Percentiles rank a stretch among this genome's conserved stretches.
These are phyloP conservation scores for Vombatus ursinus DNA, from an alignment of 2,113 vertebrate genomes.

Conservation along the genomic window DNA sequence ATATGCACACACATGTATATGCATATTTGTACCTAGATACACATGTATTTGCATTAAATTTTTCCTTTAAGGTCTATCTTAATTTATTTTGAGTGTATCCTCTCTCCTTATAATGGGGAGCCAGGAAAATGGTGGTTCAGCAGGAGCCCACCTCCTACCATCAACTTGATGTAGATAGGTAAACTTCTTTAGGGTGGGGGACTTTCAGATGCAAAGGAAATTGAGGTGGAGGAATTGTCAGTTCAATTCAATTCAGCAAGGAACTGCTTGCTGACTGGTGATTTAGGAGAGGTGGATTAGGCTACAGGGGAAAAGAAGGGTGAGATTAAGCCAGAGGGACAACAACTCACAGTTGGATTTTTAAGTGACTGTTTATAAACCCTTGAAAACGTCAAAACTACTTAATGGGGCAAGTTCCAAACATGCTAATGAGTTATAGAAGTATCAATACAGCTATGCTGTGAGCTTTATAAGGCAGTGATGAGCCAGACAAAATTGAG, in stretches of 20 bases:
- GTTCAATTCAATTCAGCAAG: neutral
- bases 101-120: neutral
- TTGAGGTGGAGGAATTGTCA: neutral
- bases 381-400: neutral
- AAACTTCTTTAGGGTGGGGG: neutral
- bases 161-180: neutral
- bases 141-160: neutral
- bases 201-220: neutral
- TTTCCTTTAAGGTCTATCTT: neutral
- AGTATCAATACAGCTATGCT: neutral
- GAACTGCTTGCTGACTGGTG: neutral
- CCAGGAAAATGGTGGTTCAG: neutral
- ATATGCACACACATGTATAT: neutral
- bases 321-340: neutral
- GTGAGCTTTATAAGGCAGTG: neutral
- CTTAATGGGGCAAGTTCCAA: neutral
- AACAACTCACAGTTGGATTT: neutral
- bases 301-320: neutral
- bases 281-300: neutral
- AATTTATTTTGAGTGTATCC: neutral
- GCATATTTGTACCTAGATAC: no score
- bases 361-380: neutral
- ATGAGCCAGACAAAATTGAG: neutral
- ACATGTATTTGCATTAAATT: neutral
- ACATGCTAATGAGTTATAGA: neutral